phyloP scores from a whole-genome alignment of 2,888 invertebrate species.

The Agrilus biguttatus region DNA sequence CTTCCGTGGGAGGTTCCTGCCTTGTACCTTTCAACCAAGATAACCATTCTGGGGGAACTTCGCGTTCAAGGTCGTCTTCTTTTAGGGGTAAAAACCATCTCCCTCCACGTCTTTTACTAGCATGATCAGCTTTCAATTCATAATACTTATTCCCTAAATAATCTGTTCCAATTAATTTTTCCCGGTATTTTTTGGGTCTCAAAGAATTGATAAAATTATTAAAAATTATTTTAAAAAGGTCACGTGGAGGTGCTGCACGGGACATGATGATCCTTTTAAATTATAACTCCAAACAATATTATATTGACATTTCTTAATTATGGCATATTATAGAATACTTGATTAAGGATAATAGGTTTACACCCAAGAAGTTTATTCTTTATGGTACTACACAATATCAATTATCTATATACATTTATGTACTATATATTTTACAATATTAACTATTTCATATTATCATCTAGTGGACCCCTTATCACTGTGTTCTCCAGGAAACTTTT shows the following conservation, averaged over 20 bases:
- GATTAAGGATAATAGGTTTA: too few species aligned
- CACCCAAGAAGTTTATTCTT: too few species aligned
- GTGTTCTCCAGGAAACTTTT: constrained; percentile 30
- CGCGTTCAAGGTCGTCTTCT: constrained; percentile 51
- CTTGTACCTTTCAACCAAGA: constrained; percentile 60
- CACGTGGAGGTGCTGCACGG: constrained; percentile 18
- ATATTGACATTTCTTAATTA: too few species aligned
- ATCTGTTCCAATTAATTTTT: constrained; percentile 53
- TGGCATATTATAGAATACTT: too few species aligned
- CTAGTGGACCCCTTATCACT: not conserved
- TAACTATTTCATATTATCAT: too few species aligned
- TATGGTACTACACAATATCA: too few species aligned
- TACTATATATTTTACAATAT: too few species aligned
- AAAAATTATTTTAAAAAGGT: constrained; percentile 32
- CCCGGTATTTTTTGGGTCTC: constrained; percentile 37
- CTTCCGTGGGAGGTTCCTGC: constrained; percentile 50
- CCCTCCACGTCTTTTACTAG: constrained; percentile 45
- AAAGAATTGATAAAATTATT: constrained; percentile 50
- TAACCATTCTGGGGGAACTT: constrained; percentile 78
- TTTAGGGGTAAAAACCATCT: constrained; percentile 58
- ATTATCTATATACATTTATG: too few species aligned
- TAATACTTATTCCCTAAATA: constrained; percentile 70
- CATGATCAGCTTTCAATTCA: constrained; percentile 56
- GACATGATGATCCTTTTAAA: constrained; percentile 13
- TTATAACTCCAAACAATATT: too few species aligned